A percentile compares a stretch with the other conserved stretches of the same genome.
Evolutionary conservation across 2,113 vertebrate genomes (phyloP).

Genomic region (Cromileptes altivelis): DNA sequence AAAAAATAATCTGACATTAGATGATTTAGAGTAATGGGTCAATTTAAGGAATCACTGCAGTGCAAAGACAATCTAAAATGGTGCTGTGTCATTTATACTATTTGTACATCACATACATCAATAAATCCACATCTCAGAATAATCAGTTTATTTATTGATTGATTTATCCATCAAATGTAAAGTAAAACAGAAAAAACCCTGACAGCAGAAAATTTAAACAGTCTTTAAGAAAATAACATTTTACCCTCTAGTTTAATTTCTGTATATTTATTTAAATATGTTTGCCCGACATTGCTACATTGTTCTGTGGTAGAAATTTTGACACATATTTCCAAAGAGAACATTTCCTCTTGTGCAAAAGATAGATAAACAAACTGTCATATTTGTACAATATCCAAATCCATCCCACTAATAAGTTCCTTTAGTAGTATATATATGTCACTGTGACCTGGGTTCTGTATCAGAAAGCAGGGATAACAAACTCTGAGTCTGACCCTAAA

Average conservation of each 20-base stretch:
- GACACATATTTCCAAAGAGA: neutral
- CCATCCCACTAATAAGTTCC: neutral
- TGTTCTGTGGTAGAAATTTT: neutral
- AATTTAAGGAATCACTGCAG: too few species aligned
- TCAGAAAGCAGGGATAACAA: too few species aligned
- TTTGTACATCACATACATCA: neutral
- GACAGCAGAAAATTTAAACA: neutral
- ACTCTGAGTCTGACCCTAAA: too few species aligned
- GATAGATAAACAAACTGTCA: neutral
- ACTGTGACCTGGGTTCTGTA: too few species aligned
- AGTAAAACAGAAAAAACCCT: neutral
- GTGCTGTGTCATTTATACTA: too few species aligned
- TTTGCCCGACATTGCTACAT: neutral
- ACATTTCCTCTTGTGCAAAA: neutral
- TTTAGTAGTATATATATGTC: neutral
- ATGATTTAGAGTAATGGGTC: too few species aligned
- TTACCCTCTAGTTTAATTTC: neutral
- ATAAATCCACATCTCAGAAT: slow-evolving; percentile 13
- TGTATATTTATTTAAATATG: neutral
- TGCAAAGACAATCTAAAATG: too few species aligned
- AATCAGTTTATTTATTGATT: neutral
- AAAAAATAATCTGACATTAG: neutral
- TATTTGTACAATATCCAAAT: neutral
- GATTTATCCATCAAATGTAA: neutral
- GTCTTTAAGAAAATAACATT: neutral